phyloP scores from a whole-genome alignment of 2,113 vertebrate genomes.

The Alethe castanea region DNA sequence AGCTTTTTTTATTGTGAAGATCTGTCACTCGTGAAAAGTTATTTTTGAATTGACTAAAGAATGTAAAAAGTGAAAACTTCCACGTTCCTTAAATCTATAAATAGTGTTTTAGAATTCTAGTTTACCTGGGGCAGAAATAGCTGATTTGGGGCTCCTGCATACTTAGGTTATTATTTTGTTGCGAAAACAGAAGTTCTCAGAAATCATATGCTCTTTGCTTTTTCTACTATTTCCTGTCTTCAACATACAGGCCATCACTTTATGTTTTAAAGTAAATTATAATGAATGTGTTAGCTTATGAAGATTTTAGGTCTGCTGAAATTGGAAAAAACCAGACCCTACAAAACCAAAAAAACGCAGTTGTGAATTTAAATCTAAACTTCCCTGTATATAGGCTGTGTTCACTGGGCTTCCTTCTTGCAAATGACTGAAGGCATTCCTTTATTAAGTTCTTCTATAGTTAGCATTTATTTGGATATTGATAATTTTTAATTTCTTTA shows the following conservation, averaged over 20 bases:
- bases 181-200: neutral
- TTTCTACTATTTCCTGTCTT: constrained; percentile 10
- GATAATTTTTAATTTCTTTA: neutral
- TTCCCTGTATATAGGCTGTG: neutral
- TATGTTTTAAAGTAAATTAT: neutral
- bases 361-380: neutral
- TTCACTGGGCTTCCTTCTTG: neutral
- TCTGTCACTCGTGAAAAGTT: neutral
- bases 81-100: constrained; percentile 7
- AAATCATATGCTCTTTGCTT: neutral
- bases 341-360: neutral
- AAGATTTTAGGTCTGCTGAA: constrained; percentile 4
- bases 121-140: neutral
- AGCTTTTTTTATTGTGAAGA: neutral
- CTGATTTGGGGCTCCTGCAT: neutral
- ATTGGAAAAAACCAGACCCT: neutral
- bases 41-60: neutral
- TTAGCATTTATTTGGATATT: neutral
- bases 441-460: neutral
- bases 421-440: neutral
- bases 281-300: neutral
- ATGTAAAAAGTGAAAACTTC: neutral
- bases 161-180: constrained; percentile 18
- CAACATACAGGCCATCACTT: neutral
- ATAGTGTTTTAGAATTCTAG: neutral